A percentile compares a stretch with the other conserved stretches of the same genome.
These are phyloP conservation scores for Cecropterus lyciades DNA, from an alignment of 1,140 invertebrate genomes.

Conservation along the genomic window DNA sequence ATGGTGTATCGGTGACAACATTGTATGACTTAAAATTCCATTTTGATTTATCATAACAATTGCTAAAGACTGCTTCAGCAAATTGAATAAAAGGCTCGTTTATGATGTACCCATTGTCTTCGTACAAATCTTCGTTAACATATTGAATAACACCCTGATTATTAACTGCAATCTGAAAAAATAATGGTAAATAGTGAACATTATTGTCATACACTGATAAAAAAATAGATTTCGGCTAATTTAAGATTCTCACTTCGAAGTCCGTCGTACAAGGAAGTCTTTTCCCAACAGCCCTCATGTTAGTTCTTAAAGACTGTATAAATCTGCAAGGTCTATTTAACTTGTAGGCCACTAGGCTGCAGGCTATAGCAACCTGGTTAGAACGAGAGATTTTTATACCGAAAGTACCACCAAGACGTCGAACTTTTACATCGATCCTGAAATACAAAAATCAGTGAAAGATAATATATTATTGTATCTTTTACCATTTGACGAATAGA, in stretches of 20 bases:
- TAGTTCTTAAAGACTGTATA: slow-evolving; percentile 85
- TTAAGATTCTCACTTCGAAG: slow-evolving; percentile 84
- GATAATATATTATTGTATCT: not conserved
- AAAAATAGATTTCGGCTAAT: too few species aligned
- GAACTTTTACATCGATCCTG: slow-evolving; percentile 86
- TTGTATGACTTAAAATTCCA: slow-evolving; percentile 60
- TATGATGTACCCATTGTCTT: slow-evolving; percentile 85
- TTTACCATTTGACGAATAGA: not conserved
- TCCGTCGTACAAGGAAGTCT: slow-evolving; percentile 82
- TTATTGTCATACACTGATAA: too few species aligned
- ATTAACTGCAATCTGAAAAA: slow-evolving; percentile 84
- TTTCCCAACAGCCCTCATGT: slow-evolving; percentile 87
- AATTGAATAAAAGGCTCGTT: slow-evolving; percentile 80
- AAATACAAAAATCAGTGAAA: slow-evolving; percentile 24
- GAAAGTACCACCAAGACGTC: slow-evolving; percentile 55
- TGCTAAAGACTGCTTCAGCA: slow-evolving; percentile 43
- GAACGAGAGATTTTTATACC: slow-evolving; percentile 58
- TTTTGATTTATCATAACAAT: slow-evolving; percentile 83
- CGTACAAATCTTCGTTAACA: slow-evolving; percentile 84
- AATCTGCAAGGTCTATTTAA: slow-evolving; percentile 61
- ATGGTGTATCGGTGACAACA: slow-evolving; percentile 64
- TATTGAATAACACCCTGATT: slow-evolving; percentile 86
- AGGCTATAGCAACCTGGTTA: slow-evolving; percentile 46
- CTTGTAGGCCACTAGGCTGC: slow-evolving; percentile 47
- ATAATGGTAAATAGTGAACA: too few species aligned